phyloP scores from a whole-genome alignment of 2,113 vertebrate species.

The Onychostoma macrolepis region DNA sequence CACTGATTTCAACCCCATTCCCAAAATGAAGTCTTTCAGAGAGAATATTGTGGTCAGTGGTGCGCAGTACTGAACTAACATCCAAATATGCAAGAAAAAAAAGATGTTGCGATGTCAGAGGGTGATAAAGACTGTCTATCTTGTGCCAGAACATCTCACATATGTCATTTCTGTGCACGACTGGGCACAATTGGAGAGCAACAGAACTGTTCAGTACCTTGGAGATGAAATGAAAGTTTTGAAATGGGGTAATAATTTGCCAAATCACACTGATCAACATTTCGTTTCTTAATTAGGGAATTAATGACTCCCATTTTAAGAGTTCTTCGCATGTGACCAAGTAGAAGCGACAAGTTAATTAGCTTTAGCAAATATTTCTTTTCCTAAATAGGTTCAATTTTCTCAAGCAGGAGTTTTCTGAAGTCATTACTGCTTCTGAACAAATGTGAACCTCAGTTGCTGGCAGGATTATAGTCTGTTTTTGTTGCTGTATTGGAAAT shows the following conservation, averaged over 20 bases:
- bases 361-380: not conserved
- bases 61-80: constrained; percentile 11
- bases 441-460: not conserved
- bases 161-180: not conserved
- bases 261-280: constrained; percentile 37
- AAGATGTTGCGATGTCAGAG: not conserved
- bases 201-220: not conserved
- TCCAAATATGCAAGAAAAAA: not conserved
- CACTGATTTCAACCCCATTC: not conserved
- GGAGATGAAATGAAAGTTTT: not conserved
- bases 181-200: not conserved
- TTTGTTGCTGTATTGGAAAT: not conserved
- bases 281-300: constrained; percentile 21
- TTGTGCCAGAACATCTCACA: not conserved
- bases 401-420: not conserved
- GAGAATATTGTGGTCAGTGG: not conserved
- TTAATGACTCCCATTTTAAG: constrained; percentile 7
- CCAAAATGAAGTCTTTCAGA: not conserved
- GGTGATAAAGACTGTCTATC: constrained; percentile 11
- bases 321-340: constrained; percentile 9
- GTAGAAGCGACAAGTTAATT: constrained; percentile 20
- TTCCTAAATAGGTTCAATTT: not conserved
- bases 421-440: constrained; percentile 2
- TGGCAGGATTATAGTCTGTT: not conserved
- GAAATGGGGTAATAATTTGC: not conserved